Percentiles rank a stretch among this genome's conserved stretches.
Evolutionary conservation across 2,113 vertebrate species (phyloP).

Genomic region (Ailurus styani): DNA sequence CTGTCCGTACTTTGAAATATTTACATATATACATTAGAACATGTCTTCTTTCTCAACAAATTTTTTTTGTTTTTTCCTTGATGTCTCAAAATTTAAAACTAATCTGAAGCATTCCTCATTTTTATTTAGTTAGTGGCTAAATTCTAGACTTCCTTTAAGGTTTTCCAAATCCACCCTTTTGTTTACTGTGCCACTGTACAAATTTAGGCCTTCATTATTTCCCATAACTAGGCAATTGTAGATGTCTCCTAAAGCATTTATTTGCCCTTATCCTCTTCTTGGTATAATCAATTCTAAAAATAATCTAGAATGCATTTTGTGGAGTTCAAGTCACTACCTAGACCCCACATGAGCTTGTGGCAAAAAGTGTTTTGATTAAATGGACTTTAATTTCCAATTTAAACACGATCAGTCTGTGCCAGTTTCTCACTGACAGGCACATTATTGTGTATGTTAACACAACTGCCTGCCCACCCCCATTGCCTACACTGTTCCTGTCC

Average conservation of each 20-base stretch:
- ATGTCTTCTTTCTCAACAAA: not conserved
- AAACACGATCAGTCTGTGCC: not conserved
- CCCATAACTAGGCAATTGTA: not conserved
- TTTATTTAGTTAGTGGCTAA: not conserved
- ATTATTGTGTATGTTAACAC: too few relatives aligned
- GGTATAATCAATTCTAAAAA: not conserved
- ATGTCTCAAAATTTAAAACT: not conserved
- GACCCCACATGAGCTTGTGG: not conserved
- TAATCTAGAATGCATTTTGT: not conserved
- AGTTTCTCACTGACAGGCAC: not conserved
- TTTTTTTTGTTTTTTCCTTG: not conserved
- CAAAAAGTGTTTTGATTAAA: not conserved
- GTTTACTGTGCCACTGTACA: too few relatives aligned
- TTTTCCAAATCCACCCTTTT: not conserved
- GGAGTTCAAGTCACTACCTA: not conserved
- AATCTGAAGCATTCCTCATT: not conserved
- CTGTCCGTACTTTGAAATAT: not conserved
- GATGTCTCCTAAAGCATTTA: not conserved
- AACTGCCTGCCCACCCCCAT: accelerated
- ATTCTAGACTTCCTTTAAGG: not conserved
- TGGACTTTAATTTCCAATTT: not conserved
- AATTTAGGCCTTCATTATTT: not conserved
- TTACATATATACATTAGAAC: not conserved
- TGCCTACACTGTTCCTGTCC: not conserved
- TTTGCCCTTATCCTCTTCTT: not conserved